Percentiles rank a stretch among this genome's conserved stretches.
Evolutionary conservation across 2,797 vertebrate species (phyloP).

Genomic region (Microtus obscurus): DNA sequence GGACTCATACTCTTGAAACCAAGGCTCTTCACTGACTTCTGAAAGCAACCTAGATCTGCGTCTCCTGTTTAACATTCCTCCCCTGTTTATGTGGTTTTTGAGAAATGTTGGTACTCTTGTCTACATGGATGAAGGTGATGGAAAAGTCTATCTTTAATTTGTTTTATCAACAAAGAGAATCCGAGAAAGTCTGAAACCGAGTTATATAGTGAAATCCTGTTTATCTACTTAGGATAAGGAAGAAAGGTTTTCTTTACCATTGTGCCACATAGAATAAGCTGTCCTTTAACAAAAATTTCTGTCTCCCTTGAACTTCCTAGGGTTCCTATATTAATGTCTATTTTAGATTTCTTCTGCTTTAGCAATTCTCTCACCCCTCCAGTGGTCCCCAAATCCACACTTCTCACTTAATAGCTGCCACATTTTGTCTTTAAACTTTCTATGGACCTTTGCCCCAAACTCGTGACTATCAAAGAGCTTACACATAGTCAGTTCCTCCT

Average conservation of each 20-base stretch:
- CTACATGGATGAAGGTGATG: neutral
- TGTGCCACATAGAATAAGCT: neutral
- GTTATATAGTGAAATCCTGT: neutral
- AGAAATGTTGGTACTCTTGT: neutral
- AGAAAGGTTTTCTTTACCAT: neutral
- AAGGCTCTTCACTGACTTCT: neutral
- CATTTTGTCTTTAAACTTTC: neutral
- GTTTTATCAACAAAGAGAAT: neutral
- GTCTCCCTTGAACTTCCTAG: neutral
- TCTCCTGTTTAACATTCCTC: neutral
- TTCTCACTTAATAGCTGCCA: neutral
- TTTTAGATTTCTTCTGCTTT: neutral
- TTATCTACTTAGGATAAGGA: neutral
- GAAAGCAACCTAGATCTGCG: neutral
- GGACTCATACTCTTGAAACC: neutral
- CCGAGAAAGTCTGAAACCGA: neutral
- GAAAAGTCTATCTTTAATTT: neutral
- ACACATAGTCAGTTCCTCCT: neutral
- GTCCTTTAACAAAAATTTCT: conserved; percentile 50
- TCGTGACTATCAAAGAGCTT: neutral
- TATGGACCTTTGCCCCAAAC: neutral
- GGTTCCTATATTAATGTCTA: neutral
- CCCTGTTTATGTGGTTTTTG: neutral
- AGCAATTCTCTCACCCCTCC: neutral
- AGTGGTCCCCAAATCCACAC: neutral